Base-by-base conservation (phyloP, 2,888 invertebrate genomes). In the Polymixis lichenea region DNA sequence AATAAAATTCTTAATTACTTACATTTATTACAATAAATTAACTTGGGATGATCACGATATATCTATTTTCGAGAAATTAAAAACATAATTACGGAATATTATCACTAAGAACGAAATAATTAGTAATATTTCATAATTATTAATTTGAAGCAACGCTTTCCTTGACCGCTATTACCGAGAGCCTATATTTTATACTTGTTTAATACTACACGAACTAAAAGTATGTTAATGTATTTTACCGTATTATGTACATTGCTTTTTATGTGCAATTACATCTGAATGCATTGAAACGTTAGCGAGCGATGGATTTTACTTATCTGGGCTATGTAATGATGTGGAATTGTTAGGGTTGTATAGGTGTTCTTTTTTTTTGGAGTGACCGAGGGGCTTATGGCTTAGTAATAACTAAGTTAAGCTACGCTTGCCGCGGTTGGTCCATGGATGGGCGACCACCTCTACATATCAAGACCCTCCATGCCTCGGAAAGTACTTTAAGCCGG, bases 1-100 rank as follows among this genome's bases (percentile, higher is more conserved):
- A 72, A 71, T 74, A 71, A 67, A 67, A 60, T 13, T 43, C 25
- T 71, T 78, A 84, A 84, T 78, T 72, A 77, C 72, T 72, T 60
- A 81, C 73, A 77, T 86, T 81, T 78, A 73, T 86, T 76, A 81
- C 70, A 69, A 80, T 77, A 74, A 80, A 83, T 86, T 86, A 84
- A 77, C 79, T 75, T 76, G 72, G n/a, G 70, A 78, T 87, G 64
- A 66, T 85, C 84, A 85, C 84, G 82, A 78, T 75, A 64, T 66
- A 79, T 79, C 79, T 77, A 68, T 77, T 76, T 82, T 72, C 51
- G 51, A 72, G 79, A 80, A 71, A 85, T 87, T 80, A 85, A 85
- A 86, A 85, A 78, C 64, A 15, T 82, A 82, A 84, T 86, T 80
- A 84, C 53, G 43, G 58, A 76, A 82, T 77, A 66, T 60, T 75